Evolutionary conservation across 2,113 vertebrate genomes (phyloP), one percentile per base, ranked within the genome.

Genomic region (Podilymbus podiceps): DNA sequence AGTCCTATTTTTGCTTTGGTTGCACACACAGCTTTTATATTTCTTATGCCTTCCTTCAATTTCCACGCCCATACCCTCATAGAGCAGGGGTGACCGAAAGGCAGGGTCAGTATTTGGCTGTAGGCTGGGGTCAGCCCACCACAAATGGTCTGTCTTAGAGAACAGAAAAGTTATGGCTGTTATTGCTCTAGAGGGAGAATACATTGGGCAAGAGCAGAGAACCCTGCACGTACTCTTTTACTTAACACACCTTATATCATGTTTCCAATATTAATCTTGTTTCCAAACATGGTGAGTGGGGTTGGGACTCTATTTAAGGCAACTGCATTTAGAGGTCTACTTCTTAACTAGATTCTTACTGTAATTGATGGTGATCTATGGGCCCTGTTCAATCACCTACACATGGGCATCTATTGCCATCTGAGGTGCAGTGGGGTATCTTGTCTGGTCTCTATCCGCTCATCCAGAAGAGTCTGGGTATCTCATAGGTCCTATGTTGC

Each of bases 41-140:
- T 74, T 38, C 28, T 22, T 62, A 38, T 62, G 13, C 12, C 9
- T 59, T 73, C 47, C 44, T 50, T 74, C 19, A 19, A 5, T 31
- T 79, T 31, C 9, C 11, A 2, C 8, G 13, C 7, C 5, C 4
- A 21, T 24, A 0, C 5, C 6, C 31, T 67, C 50, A 25, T 52
- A 78, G 56, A 85, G 2, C 38, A 5, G 6, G 5, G 74, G 15
- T 33, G 55, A 62, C 4, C 5, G 21, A 73, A 88, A 74, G 15
- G 4, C 11, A 77, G 7, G 4, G 11, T 73, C 35, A 52, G 6
- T 30, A 56, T 88, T 63, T 74, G 30, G 23, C 23, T 74, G 42
- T 33, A 71, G 12, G 2, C 22, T 44, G 28, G 20, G 11, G 5
- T 81, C 40, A 77, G 9, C 9, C 23, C 21, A 69, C 22, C 13